Conservation (phyloP, 2,113 vertebrate genomes). For the Hydropotes inermis region DNA sequence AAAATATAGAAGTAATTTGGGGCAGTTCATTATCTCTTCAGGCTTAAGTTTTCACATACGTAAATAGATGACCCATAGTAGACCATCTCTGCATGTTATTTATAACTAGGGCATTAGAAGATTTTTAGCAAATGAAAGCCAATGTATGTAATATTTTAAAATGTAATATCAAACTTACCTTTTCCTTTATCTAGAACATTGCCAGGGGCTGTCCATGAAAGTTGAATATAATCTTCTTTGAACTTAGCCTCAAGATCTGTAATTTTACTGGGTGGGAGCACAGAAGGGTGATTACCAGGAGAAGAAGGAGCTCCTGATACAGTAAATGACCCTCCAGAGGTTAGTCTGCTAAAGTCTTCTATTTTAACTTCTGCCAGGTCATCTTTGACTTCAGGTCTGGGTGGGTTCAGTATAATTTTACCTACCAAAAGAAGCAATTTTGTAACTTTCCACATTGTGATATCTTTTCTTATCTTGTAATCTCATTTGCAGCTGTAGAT, state of each 20-base stretch:
- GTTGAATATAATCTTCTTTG: conserved; percentile 62
- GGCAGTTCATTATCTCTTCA: not conserved
- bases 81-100: conserved; percentile 43
- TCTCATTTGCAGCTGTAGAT: not conserved
- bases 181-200: conserved; percentile 77
- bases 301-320: conserved; percentile 15
- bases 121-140: not conserved
- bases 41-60: not conserved
- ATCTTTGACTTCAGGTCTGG: conserved; percentile 66
- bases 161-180: conserved; percentile 66
- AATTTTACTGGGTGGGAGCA: conserved; percentile 76
- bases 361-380: conserved; percentile 50
- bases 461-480: not conserved
- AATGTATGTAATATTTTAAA: conserved; percentile 35
- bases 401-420: conserved; percentile 73
- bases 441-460: not conserved
- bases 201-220: conserved; percentile 83
- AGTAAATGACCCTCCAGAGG: conserved; percentile 74
- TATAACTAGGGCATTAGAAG: not conserved
- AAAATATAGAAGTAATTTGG: not conserved
- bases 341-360: conserved; percentile 76
- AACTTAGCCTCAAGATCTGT: conserved; percentile 75
- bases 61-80: not conserved
- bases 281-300: not conserved
- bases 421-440: conserved; percentile 57